A percentile compares a stretch with the other conserved stretches of the same genome.
Evolutionary conservation across 1,140 invertebrate species (phyloP).

Genomic region (Drosophila miranda): DNA sequence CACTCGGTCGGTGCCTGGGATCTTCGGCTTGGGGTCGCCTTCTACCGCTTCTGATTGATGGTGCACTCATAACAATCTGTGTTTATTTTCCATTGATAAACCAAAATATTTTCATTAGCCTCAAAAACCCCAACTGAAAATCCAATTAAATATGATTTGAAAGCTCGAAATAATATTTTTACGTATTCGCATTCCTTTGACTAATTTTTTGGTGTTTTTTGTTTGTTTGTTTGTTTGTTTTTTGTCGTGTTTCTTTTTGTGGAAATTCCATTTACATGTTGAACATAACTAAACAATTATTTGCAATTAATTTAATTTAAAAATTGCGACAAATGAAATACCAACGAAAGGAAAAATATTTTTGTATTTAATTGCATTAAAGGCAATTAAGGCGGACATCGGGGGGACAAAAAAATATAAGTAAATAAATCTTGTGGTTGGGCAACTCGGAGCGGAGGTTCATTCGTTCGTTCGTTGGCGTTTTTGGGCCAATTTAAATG

Average conservation of each 20-base stretch:
- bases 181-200: constrained; percentile 4
- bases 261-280: constrained; percentile 31
- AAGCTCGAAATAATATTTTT: background rate
- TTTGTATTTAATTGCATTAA: constrained; percentile 72
- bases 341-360: constrained; percentile 53
- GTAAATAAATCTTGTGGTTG: constrained; percentile 44
- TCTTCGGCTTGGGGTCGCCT: too few relatives aligned
- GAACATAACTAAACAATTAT: constrained; percentile 44
- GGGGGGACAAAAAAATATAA: constrained; percentile 11
- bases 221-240: background rate
- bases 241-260: background rate
- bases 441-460: constrained; percentile 32
- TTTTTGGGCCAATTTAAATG: constrained; percentile 70
- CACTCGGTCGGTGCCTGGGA: too few relatives aligned
- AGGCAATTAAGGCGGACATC: constrained; percentile 48
- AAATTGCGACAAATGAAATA: constrained; percentile 60
- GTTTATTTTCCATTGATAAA: background rate
- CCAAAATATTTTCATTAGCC: background rate
- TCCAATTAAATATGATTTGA: constrained; percentile 6
- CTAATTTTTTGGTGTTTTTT: background rate
- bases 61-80: too few relatives aligned
- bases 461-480: constrained; percentile 26
- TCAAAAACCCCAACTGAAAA: background rate
- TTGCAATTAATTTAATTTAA: constrained; percentile 53
- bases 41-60: too few relatives aligned